These are phyloP conservation scores for Oscheius sp. DNA, from an alignment of 2,888 invertebrate genomes.

Conservation along the genomic window DNA sequence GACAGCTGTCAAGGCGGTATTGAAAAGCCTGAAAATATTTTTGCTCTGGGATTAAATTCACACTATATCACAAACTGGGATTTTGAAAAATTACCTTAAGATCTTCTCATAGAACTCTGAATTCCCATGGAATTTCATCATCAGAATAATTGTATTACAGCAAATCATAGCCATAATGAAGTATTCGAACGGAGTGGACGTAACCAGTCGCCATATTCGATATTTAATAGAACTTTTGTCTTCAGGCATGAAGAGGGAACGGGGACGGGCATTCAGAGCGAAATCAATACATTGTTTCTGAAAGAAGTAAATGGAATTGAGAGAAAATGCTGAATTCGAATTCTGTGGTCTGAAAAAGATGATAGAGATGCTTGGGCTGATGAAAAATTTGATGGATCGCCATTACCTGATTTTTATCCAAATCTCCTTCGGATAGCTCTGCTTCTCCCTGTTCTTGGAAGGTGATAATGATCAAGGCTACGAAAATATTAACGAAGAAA, in stretches of 20 bases:
- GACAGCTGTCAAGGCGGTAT: conserved; percentile 99
- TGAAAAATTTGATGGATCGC: too few relatives aligned
- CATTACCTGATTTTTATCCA: conserved; percentile 99
- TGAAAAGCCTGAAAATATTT: conserved; percentile 85
- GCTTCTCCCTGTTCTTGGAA: conserved; percentile 99
- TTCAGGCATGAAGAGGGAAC: conserved; percentile 99
- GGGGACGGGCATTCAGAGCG: conserved; percentile 96
- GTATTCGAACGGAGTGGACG: conserved; percentile 98
- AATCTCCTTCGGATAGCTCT: conserved; percentile 98
- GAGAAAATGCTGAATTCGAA: too few relatives aligned
- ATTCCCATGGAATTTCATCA: conserved; percentile 84
- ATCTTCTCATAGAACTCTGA: conserved; percentile 66
- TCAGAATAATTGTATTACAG: conserved; percentile 95
- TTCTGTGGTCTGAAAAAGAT: too few relatives aligned
- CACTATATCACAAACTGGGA: too few relatives aligned
- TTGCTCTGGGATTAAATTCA: too few relatives aligned
- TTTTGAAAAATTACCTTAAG: conserved; percentile 30
- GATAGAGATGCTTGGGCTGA: too few relatives aligned
- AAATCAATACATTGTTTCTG: conserved; percentile 99
- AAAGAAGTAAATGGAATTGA: conserved; percentile 57
- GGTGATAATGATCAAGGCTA: conserved; percentile 99
- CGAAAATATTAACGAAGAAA: conserved; percentile 99
- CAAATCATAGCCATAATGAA: conserved; percentile 99
- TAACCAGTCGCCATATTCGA: conserved; percentile 90
- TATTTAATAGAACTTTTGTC: conserved; percentile 95